Percentiles rank a stretch among this genome's conserved stretches.
These are phyloP conservation scores for Lissonota sp. DNA, from an alignment of 2,888 invertebrate species.

Conservation along the genomic window DNA sequence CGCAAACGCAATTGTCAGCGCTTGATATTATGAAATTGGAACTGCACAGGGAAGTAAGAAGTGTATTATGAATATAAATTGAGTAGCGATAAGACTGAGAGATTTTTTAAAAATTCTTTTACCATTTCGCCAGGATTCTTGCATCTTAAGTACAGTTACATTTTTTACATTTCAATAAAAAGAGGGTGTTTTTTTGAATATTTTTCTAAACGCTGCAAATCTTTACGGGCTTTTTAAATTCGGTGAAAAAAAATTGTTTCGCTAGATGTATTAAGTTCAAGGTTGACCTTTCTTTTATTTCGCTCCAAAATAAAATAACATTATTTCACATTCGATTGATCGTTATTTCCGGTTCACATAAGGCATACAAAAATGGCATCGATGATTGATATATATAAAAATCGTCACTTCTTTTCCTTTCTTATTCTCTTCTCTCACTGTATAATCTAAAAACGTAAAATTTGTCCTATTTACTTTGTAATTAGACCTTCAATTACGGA, in stretches of 20 bases:
- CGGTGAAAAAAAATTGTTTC: background rate
- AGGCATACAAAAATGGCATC: conserved; percentile 55
- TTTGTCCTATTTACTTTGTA: conserved; percentile 23
- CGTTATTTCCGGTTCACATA: conserved; percentile 18
- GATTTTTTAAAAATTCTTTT: conserved; percentile 20
- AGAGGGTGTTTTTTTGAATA: background rate
- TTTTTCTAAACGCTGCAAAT: background rate
- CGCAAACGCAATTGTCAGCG: conserved; percentile 17
- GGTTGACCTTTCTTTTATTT: conserved; percentile 43
- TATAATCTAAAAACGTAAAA: conserved; percentile 46
- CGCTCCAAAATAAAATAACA: conserved; percentile 46
- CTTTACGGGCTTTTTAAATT: background rate
- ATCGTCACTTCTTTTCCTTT: conserved; percentile 25
- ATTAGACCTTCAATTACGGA: conserved; percentile 37
- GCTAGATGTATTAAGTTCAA: conserved; percentile 5
- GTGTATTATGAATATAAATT: background rate
- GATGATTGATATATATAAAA: conserved; percentile 48
- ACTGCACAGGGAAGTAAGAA: background rate
- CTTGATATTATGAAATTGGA: background rate
- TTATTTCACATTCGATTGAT: conserved; percentile 38
- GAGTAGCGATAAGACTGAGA: background rate
- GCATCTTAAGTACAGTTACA: no score
- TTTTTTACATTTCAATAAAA: conserved; percentile 14
- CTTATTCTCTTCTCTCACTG: conserved; percentile 26
- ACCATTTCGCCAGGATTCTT: conserved; percentile 4